Percentiles rank a stretch among this genome's conserved stretches.
Evolutionary conservation across 2,888 invertebrate genomes (phyloP).

Genomic region (Orchestes rusci): DNA sequence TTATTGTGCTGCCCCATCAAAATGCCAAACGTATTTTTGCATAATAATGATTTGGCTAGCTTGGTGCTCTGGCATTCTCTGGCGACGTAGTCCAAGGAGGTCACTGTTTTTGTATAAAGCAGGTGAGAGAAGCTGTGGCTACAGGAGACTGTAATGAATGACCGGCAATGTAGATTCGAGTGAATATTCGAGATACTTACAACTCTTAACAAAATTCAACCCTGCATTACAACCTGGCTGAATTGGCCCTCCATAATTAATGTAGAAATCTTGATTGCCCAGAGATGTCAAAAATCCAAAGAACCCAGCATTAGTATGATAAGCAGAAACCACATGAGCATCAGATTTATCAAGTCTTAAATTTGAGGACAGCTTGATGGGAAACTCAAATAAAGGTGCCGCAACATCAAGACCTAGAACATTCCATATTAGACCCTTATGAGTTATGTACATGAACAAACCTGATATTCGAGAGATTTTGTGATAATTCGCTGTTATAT

Average conservation of each 20-base stretch:
- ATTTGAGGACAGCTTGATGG: not conserved
- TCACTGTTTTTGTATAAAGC: not conserved
- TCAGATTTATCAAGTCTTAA: conserved; percentile 6
- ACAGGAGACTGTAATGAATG: not conserved
- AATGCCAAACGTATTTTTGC: too few relatives aligned
- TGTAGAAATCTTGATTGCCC: conserved; percentile 10
- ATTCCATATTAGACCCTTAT: not conserved
- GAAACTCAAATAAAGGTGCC: conserved; percentile 13
- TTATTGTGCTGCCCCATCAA: too few relatives aligned
- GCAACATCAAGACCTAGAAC: conserved; percentile 12
- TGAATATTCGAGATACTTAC: too few relatives aligned
- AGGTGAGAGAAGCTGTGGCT: not conserved
- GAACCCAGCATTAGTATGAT: conserved; percentile 10
- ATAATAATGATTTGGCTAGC: too few relatives aligned
- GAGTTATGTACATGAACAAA: conserved; percentile 1
- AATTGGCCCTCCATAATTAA: conserved; percentile 10
- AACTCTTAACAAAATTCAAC: not conserved
- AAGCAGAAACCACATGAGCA: conserved; percentile 10
- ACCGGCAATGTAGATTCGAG: too few relatives aligned
- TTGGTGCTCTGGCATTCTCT: not conserved
- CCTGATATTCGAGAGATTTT: conserved; percentile 9
- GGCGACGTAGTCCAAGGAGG: not conserved
- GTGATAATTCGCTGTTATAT: too few relatives aligned
- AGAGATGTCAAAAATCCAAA: conserved; percentile 7
- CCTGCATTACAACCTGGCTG: conserved; percentile 9